Conservation (phyloP, 2,113 vertebrate species). For the Rhizomys pruinosus region DNA sequence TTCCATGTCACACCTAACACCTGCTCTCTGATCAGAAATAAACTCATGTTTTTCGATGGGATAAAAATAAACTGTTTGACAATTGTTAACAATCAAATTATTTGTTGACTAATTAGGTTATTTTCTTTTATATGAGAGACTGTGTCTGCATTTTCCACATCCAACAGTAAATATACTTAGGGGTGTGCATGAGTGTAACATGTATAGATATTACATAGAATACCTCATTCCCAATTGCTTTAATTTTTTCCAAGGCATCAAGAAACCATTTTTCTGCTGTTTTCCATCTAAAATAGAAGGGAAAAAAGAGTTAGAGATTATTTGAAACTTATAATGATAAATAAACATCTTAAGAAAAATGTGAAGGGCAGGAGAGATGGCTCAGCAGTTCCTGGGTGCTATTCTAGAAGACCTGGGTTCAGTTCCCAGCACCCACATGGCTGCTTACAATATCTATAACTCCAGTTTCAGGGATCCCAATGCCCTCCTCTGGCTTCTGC, state of each 20-base stretch:
- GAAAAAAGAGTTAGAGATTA: background rate
- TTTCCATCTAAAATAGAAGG: conserved; percentile 92
- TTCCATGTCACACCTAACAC: background rate
- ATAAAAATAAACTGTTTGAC: background rate
- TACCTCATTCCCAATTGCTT: conserved; percentile 99
- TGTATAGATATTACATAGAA: conserved; percentile 44
- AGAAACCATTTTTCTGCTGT: conserved; percentile 97
- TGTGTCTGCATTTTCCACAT: background rate
- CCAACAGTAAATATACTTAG: background rate
- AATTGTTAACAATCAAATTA: background rate
- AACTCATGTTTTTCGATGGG: background rate
- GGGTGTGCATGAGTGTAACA: background rate
- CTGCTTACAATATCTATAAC: too few species aligned
- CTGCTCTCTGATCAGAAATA: background rate
- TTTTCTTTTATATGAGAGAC: background rate
- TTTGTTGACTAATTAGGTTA: background rate
- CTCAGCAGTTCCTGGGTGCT: too few species aligned
- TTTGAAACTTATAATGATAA: conserved; percentile 38
- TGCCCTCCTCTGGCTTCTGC: too few species aligned
- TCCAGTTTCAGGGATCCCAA: too few species aligned
- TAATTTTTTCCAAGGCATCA: conserved; percentile 98
- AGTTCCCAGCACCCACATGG: too few species aligned
- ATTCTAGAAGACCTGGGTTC: too few species aligned
- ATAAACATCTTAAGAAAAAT: conserved; percentile 26
- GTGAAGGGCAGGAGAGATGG: background rate